Conservation (phyloP, 2,888 invertebrate genomes). For the Argynnis bischoffii region DNA sequence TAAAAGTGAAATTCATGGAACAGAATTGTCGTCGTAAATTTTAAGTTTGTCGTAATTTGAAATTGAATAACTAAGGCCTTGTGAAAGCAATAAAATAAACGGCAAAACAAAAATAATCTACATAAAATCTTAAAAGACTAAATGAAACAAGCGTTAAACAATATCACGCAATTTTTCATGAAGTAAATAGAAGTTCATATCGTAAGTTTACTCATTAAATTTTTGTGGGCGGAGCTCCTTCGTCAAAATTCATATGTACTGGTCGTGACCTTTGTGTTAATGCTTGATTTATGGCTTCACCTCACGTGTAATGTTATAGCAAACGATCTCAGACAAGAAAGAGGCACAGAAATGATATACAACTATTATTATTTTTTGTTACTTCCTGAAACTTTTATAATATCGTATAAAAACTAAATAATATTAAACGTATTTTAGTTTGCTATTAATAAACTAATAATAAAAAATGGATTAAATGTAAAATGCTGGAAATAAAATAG, state of each 20-base stretch:
- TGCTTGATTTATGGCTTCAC: conserved; percentile 41
- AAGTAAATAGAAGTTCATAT: conserved; percentile 30
- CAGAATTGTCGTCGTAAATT: too few relatives aligned
- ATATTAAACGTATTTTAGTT: too few relatives aligned
- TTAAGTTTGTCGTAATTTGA: too few relatives aligned
- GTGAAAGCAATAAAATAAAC: background rate
- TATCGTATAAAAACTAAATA: too few relatives aligned
- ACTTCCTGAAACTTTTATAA: background rate
- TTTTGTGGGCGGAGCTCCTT: conserved; percentile 25
- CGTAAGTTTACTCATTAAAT: conserved; percentile 25
- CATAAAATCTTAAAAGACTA: conserved; percentile 5
- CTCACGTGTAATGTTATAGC: conserved; percentile 37
- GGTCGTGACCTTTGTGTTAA: conserved; percentile 38
- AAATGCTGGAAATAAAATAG: too few relatives aligned
- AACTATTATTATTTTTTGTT: background rate
- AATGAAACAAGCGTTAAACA: conserved; percentile 9
- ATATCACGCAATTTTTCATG: conserved; percentile 2
- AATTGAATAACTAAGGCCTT: background rate
- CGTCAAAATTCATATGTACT: conserved; percentile 34
- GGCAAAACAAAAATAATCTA: background rate
- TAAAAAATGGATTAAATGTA: too few relatives aligned
- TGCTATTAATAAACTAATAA: too few relatives aligned
- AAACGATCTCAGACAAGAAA: conserved; percentile 19
- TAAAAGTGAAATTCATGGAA: background rate
- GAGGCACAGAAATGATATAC: conserved; percentile 12